These are phyloP conservation scores for Venustoraphidia nigricollis DNA, from an alignment of 2,888 invertebrate species.

Conservation along the genomic window DNA sequence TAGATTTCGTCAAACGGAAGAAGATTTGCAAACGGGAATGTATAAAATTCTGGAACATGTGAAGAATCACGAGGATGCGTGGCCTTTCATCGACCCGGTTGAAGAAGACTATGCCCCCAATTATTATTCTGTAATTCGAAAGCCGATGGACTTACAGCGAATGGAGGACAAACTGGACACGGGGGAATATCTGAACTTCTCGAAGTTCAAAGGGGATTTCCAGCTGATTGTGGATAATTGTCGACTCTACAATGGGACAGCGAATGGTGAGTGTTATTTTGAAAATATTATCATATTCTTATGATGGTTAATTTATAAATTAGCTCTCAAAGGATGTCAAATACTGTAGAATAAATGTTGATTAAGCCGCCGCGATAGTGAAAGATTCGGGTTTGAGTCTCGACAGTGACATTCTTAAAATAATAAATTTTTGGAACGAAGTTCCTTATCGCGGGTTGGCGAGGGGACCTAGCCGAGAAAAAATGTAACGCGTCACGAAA, in stretches of 20 bases:
- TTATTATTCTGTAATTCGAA: conserved; percentile 55
- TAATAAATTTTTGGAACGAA: too few species aligned
- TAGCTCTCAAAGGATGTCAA: neutral
- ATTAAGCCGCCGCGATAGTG: too few species aligned
- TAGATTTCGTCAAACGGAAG: conserved; percentile 67
- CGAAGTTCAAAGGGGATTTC: conserved; percentile 76
- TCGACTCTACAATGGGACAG: conserved; percentile 79
- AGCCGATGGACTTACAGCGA: conserved; percentile 75
- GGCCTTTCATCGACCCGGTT: conserved; percentile 89
- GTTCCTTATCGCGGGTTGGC: too few species aligned
- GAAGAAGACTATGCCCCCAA: conserved; percentile 86
- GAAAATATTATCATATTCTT: neutral
- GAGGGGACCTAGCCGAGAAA: too few species aligned
- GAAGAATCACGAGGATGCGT: conserved; percentile 79
- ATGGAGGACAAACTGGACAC: conserved; percentile 79
- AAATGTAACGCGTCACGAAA: too few species aligned
- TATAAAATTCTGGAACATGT: conserved; percentile 81
- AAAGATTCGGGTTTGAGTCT: too few species aligned
- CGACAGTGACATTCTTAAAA: too few species aligned
- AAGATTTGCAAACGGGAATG: conserved; percentile 78
- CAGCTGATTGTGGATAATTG: conserved; percentile 87
- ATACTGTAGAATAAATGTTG: neutral
- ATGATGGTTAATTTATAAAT: neutral
- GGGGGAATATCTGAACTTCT: conserved; percentile 62
- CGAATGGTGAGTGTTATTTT: conserved; percentile 53